Conservation (phyloP, 1,140 invertebrate species). For the Drosophila triauraria region DNA sequence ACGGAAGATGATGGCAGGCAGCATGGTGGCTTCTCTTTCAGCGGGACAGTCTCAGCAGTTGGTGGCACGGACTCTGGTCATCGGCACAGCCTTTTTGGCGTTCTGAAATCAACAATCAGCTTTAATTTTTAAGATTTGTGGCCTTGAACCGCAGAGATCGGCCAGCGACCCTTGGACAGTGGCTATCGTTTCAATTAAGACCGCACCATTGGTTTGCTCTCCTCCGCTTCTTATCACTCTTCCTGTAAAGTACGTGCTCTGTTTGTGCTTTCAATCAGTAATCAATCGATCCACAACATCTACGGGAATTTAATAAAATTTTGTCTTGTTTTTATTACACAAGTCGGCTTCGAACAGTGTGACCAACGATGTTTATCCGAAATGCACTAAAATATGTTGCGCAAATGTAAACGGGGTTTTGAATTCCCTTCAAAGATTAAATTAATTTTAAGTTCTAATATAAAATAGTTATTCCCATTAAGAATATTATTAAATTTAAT, state of each 20-base stretch:
- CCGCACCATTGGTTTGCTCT: conserved; percentile 20
- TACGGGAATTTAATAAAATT: conserved; percentile 48
- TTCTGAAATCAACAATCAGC: conserved; percentile 12
- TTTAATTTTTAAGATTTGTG: conserved; percentile 22
- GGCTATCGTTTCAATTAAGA: not conserved
- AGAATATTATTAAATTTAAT: no score
- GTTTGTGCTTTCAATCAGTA: conserved; percentile 4
- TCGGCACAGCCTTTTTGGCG: not conserved
- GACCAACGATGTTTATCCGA: not conserved
- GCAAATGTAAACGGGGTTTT: not conserved
- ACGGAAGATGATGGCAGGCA: conserved; percentile 74
- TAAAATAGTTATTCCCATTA: no score
- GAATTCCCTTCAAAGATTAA: not conserved
- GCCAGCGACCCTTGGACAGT: conserved; percentile 22
- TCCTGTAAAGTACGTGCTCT: conserved; percentile 14
- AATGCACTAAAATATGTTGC: not conserved
- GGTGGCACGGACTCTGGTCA: conserved; percentile 10
- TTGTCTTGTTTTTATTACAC: conserved; percentile 70
- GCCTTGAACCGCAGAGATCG: conserved; percentile 32
- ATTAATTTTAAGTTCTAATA: not conserved
- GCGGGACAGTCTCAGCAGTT: not conserved
- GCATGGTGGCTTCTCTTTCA: conserved; percentile 41
- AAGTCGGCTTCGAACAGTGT: conserved; percentile 39
- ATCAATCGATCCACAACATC: conserved; percentile 23
- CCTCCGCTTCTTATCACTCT: not conserved